These are phyloP conservation scores for Microtus pennsylvanicus DNA, from an alignment of 2,113 vertebrate species.

Conservation along the genomic window DNA sequence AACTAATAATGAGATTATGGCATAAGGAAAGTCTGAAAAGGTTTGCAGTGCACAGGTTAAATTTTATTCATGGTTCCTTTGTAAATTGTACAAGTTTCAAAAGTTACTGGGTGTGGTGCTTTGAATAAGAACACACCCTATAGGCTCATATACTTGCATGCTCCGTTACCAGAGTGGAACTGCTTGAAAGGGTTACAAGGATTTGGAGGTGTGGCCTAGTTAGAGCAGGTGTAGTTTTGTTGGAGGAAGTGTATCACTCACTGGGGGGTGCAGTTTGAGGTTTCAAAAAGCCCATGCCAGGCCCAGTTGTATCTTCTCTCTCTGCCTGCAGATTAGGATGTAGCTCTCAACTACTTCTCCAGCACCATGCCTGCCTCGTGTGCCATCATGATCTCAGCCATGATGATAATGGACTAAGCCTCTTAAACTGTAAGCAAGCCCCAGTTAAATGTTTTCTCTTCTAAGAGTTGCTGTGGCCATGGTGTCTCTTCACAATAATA, in stretches of 20 bases:
- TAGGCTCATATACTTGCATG: neutral
- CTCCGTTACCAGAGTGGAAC: neutral
- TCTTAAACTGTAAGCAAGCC: neutral
- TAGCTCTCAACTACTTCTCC: neutral
- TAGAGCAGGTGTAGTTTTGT: neutral
- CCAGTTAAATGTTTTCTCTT: neutral
- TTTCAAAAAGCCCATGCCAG: neutral
- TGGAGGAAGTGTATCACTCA: neutral
- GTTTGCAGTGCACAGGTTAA: neutral
- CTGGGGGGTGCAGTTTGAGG: neutral
- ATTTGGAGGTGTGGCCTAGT: neutral
- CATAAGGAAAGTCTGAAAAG: neutral
- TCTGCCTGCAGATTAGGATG: neutral
- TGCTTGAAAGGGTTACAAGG: neutral
- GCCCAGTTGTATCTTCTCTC: neutral
- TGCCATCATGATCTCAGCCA: no score
- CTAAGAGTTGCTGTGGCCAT: neutral
- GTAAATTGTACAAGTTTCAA: neutral
- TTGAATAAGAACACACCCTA: neutral
- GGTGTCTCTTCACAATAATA: neutral
- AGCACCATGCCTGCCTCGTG: neutral
- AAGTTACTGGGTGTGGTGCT: slow-evolving; percentile 6
- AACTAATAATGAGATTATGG: neutral
- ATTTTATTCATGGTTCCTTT: slow-evolving; percentile 51
- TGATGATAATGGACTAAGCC: no score